A percentile compares a stretch with the other conserved stretches of the same genome.
Evolutionary conservation across 2,888 invertebrate genomes (phyloP).

Genomic region (Rhagonycha fulva): DNA sequence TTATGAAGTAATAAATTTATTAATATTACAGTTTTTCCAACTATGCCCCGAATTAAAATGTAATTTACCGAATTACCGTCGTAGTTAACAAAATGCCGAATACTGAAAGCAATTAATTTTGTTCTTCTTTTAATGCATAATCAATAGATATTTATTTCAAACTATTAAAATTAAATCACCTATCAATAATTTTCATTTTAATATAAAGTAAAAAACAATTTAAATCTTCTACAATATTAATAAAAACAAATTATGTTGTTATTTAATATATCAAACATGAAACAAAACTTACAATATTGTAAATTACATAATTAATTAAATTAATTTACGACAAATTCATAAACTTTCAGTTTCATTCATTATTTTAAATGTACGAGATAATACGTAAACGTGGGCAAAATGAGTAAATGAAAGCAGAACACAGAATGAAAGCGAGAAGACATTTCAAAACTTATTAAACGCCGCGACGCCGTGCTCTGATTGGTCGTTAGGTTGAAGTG

Average conservation of each 20-base stretch:
- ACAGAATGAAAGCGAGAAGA: constrained; percentile 43
- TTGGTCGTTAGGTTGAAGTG: constrained; percentile 42
- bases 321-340: background rate
- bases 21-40: background rate
- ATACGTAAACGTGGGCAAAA: constrained; percentile 20
- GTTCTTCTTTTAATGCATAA: no score
- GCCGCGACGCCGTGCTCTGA: constrained; percentile 44
- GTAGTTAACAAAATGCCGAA: background rate
- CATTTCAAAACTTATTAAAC: constrained; percentile 45
- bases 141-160: background rate
- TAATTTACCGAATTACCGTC: background rate
- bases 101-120: background rate
- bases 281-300: no score
- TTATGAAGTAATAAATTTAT: background rate
- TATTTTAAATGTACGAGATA: constrained; percentile 15
- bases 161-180: background rate
- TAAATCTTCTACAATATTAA: background rate
- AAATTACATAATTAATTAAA: background rate
- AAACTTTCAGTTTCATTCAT: constrained; percentile 8
- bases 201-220: background rate
- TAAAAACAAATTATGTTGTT: background rate
- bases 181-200: background rate
- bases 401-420: constrained; percentile 33
- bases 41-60: background rate
- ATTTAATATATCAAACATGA: no score